These are phyloP conservation scores for Tiliqua scincoides DNA, from an alignment of 2,113 vertebrate species.

Conservation along the genomic window DNA sequence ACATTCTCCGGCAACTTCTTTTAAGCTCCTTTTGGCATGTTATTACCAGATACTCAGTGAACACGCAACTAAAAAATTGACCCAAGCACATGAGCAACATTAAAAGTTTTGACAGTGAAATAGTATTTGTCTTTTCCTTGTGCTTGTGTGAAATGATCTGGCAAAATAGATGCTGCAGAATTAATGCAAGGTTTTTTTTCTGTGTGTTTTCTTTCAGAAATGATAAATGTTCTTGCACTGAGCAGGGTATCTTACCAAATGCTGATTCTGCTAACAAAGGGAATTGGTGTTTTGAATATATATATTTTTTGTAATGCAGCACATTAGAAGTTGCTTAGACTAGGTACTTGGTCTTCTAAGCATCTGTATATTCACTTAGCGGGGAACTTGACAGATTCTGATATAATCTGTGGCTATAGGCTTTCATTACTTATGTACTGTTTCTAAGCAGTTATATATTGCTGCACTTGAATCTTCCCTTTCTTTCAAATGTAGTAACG, in stretches of 20 bases:
- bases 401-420: neutral
- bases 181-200: constrained; percentile 62
- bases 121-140: constrained; percentile 71
- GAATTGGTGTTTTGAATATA: constrained; percentile 46
- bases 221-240: constrained; percentile 80
- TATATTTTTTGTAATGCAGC: constrained; percentile 24
- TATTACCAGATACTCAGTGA: constrained; percentile 57
- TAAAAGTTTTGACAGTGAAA: constrained; percentile 77
- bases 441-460: neutral
- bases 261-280: constrained; percentile 72
- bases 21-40: constrained; percentile 42
- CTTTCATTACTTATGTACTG: neutral
- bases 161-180: constrained; percentile 78
- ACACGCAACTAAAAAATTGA: constrained; percentile 37
- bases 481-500: neutral
- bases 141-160: constrained; percentile 82
- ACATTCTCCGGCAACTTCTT: neutral
- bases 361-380: constrained; percentile 17
- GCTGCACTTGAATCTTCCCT: neutral
- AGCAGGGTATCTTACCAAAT: constrained; percentile 68
- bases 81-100: constrained; percentile 60
- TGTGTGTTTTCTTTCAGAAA: constrained; percentile 67
- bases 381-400: neutral
- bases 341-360: constrained; percentile 33
- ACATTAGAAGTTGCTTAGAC: constrained; percentile 34